phyloP scores from a whole-genome alignment of 2,888 invertebrate species.

The Melanophora roralis region DNA sequence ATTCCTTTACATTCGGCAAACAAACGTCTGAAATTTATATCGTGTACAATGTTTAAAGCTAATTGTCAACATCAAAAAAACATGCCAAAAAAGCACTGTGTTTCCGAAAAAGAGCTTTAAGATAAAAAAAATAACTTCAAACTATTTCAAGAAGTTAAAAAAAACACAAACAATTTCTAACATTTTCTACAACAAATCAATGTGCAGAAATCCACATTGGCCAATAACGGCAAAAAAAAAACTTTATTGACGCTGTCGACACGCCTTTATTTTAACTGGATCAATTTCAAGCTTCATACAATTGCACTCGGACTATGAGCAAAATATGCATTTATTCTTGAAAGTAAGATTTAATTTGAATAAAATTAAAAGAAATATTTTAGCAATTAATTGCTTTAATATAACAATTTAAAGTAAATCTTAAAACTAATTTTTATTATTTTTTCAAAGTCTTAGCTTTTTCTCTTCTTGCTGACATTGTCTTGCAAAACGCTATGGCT shows the following conservation, averaged over 20 bases:
- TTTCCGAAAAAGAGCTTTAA: too few relatives aligned
- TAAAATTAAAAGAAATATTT: constrained; percentile 15
- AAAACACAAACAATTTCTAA: too few relatives aligned
- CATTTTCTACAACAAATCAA: too few relatives aligned
- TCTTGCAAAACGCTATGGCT: constrained; percentile 35
- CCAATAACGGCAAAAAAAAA: too few relatives aligned
- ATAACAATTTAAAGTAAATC: constrained; percentile 46
- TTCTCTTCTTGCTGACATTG: constrained; percentile 32
- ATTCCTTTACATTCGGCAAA: too few relatives aligned
- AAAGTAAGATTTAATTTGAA: constrained; percentile 43
- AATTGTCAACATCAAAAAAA: too few relatives aligned
- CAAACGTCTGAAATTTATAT: too few relatives aligned
- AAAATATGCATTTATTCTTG: constrained; percentile 10
- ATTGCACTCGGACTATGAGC: neutral
- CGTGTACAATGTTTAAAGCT: too few relatives aligned
- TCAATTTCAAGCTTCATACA: constrained; percentile 3
- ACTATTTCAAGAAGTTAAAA: too few relatives aligned
- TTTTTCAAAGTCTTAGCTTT: constrained; percentile 19
- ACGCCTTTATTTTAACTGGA: constrained; percentile 38
- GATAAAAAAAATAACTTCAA: too few relatives aligned
- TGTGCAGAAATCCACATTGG: too few relatives aligned
- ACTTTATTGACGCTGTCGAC: neutral
- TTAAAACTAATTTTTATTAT: constrained; percentile 25
- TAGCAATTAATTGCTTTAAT: constrained; percentile 34
- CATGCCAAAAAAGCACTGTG: too few relatives aligned